Percentiles rank a stretch among this genome's conserved stretches.
Conservation (phyloP, 1,140 invertebrate species). For the Venturia canescens region DNA sequence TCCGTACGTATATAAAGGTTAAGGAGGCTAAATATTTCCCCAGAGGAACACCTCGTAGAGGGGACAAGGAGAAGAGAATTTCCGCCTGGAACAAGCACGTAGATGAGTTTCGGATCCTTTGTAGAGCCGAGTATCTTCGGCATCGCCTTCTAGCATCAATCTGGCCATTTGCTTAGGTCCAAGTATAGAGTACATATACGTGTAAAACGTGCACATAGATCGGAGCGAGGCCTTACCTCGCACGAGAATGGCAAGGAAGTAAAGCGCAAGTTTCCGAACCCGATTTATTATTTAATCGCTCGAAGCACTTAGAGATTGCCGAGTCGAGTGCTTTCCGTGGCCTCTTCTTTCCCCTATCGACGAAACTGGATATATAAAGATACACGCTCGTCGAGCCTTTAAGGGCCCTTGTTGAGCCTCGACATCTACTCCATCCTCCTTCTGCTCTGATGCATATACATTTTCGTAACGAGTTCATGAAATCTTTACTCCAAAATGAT, state of each 20-base stretch:
- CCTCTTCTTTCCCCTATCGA: not conserved
- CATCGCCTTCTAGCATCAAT: slow-evolving; percentile 55
- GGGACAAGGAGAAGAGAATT: not conserved
- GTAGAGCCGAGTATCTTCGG: not conserved
- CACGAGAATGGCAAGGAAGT: slow-evolving; percentile 62
- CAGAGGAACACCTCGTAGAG: slow-evolving; percentile 59
- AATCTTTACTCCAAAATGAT: too few species aligned
- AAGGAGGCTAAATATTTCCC: slow-evolving; percentile 69
- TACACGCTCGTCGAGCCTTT: not conserved
- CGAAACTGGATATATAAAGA: not conserved
- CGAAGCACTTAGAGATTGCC: slow-evolving; percentile 37
- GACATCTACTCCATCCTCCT: too few species aligned
- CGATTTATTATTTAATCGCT: slow-evolving; percentile 72
- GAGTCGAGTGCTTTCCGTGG: slow-evolving; percentile 14
- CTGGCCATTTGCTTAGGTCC: slow-evolving; percentile 61
- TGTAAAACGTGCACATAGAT: not conserved
- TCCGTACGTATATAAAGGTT: slow-evolving; percentile 58
- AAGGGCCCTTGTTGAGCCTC: too few species aligned
- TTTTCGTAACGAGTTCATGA: too few species aligned
- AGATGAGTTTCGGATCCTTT: not conserved
- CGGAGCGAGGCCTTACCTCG: slow-evolving; percentile 2
- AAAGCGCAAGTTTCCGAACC: slow-evolving; percentile 68
- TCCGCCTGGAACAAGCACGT: not conserved
- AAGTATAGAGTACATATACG: slow-evolving; percentile 18
- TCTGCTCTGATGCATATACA: too few species aligned